Evolutionary conservation across 1,140 invertebrate species (phyloP).

Genomic region (Lethrus apterus): DNA sequence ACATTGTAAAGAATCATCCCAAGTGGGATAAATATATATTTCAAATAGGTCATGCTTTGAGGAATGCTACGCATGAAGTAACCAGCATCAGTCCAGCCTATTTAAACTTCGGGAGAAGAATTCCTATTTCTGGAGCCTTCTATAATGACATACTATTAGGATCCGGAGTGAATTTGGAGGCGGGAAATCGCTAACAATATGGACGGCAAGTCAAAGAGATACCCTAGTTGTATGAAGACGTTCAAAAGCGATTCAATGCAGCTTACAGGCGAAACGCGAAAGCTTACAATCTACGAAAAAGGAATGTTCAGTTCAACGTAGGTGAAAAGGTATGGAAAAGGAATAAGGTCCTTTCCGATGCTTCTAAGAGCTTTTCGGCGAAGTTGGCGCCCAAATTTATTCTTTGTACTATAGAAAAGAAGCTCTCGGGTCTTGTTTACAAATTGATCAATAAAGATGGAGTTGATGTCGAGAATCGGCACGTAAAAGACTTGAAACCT

Average conservation of each 20-base stretch:
- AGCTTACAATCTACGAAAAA: conserved; percentile 16
- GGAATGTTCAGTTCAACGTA: conserved; percentile 3
- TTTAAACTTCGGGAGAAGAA: conserved; percentile 13
- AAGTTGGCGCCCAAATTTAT: conserved; percentile 17
- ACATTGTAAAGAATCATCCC: conserved; percentile 1
- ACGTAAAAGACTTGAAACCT: conserved; percentile 15
- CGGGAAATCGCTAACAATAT: background rate
- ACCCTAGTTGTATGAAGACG: background rate
- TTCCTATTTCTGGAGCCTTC: conserved; percentile 9
- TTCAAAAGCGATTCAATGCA: background rate
- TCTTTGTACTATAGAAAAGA: background rate
- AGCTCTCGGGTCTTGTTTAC: conserved; percentile 10
- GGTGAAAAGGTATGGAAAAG: conserved; percentile 15
- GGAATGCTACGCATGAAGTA: background rate
- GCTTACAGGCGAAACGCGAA: conserved; percentile 15
- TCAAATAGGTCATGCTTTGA: background rate
- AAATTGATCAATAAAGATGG: conserved; percentile 5
- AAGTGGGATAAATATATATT: background rate
- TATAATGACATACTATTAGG: background rate
- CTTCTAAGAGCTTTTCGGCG: conserved; percentile 4
- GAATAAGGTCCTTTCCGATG: conserved; percentile 15
- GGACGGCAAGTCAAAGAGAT: background rate
- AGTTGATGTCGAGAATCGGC: conserved; percentile 1
- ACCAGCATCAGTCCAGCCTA: background rate
- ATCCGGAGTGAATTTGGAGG: background rate